Conservation (phyloP, 2,888 invertebrate species). For the Plemyria rubiginata region DNA sequence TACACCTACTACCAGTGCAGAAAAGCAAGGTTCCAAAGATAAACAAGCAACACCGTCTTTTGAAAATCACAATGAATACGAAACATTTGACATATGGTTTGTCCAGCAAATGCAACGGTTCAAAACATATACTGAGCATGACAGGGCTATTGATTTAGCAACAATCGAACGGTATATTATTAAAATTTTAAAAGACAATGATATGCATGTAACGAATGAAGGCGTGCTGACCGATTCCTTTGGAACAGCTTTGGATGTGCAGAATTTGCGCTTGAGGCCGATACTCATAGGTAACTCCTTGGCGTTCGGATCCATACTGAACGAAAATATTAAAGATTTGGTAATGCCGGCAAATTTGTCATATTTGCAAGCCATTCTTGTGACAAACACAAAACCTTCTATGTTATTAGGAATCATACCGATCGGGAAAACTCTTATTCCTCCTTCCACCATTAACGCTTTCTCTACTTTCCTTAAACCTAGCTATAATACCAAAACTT, state of each 20-base stretch:
- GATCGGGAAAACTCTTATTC: constrained; percentile 48
- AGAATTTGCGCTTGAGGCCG: constrained; percentile 57
- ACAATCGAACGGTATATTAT: constrained; percentile 49
- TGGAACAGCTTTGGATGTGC: constrained; percentile 48
- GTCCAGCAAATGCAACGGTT: constrained; percentile 42
- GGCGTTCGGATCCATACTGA: constrained; percentile 39
- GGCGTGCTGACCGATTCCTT: constrained; percentile 51
- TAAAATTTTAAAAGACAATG: constrained; percentile 53
- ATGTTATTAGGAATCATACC: constrained; percentile 64
- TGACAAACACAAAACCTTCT: constrained; percentile 54
- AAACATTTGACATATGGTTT: constrained; percentile 57
- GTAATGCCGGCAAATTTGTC: constrained; percentile 37
- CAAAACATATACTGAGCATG: constrained; percentile 25
- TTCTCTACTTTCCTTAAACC: constrained; percentile 7
- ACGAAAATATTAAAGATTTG: constrained; percentile 2
- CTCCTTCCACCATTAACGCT: constrained; percentile 10
- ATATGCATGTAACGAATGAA: constrained; percentile 47
- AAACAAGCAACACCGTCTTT: neutral
- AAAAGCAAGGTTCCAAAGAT: neutral
- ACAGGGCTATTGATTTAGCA: constrained; percentile 34
- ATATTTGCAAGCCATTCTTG: constrained; percentile 57
- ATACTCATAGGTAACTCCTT: constrained; percentile 58
- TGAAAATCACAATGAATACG: constrained; percentile 17
- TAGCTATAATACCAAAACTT: neutral
- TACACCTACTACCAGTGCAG: neutral